phyloP scores from a whole-genome alignment of 2,797 vertebrate species.

The Triplophysa bombifrons region DNA sequence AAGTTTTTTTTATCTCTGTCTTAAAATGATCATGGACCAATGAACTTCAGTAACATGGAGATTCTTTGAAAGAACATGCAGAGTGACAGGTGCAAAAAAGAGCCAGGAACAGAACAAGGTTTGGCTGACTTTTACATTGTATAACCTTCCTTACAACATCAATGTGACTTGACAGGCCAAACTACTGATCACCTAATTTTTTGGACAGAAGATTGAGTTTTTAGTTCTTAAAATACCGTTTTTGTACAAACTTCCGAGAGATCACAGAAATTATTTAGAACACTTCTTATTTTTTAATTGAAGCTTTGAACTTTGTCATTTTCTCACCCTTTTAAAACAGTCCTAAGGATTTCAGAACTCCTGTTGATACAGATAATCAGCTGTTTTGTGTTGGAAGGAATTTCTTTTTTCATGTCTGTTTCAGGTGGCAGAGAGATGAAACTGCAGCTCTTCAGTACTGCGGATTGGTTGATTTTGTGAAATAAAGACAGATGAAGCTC shows the following conservation, averaged over 20 bases:
- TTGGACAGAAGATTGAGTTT: neutral
- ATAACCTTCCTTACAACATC: neutral
- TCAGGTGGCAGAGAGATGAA: neutral
- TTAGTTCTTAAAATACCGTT: neutral
- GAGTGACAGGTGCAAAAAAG: neutral
- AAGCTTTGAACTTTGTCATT: no score
- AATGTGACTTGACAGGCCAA: neutral
- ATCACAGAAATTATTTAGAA: neutral
- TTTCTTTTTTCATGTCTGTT: neutral
- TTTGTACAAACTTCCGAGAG: neutral
- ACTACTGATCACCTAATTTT: neutral
- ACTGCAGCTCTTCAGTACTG: neutral
- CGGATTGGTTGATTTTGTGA: neutral
- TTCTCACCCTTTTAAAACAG: neutral
- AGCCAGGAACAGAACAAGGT: neutral
- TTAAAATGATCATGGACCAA: neutral
- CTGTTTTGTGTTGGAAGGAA: neutral
- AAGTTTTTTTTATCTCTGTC: no score
- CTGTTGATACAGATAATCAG: neutral
- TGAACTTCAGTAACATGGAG: neutral
- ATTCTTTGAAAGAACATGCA: neutral
- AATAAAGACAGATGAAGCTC: constrained; percentile 11
- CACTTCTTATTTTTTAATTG: neutral
- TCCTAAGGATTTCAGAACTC: neutral
- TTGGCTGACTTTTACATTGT: neutral